A percentile compares a stretch with the other conserved stretches of the same genome.
Conservation (phyloP, 2,888 invertebrate genomes). For the Malthinus flaveolus region DNA sequence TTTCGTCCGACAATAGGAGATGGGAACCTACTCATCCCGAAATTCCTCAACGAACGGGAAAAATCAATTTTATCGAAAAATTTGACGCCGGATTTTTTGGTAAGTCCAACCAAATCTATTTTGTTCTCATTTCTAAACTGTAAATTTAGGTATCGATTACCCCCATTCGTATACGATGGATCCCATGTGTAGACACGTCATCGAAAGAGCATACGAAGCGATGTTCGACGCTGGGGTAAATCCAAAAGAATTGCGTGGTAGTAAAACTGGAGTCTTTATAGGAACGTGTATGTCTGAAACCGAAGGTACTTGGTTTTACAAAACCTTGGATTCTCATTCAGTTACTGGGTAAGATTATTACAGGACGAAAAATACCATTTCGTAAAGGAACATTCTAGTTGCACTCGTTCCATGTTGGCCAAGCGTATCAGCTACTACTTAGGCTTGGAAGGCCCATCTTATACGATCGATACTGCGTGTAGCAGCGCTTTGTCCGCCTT, state of each 20-base stretch:
- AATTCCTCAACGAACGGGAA: constrained; percentile 67
- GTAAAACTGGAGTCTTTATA: constrained; percentile 76
- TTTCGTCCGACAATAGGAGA: constrained; percentile 76
- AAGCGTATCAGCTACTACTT: constrained; percentile 89
- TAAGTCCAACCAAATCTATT: constrained; percentile 32
- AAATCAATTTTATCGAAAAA: constrained; percentile 58
- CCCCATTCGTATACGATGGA: constrained; percentile 54
- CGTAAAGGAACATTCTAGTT: constrained; percentile 62
- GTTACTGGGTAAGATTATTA: constrained; percentile 57
- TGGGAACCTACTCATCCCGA: constrained; percentile 71
- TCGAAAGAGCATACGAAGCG: constrained; percentile 64
- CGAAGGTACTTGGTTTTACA: constrained; percentile 71
- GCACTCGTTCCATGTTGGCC: constrained; percentile 88
- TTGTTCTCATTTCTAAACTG: background rate
- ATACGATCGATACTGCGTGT: constrained; percentile 89
- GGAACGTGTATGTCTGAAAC: constrained; percentile 78
- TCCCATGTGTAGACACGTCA: constrained; percentile 60
- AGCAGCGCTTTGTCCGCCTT: constrained; percentile 90
- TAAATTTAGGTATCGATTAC: too few relatives aligned
- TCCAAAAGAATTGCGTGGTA: constrained; percentile 71
- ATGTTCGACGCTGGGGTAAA: constrained; percentile 65
- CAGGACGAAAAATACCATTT: too few relatives aligned
- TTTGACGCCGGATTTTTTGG: constrained; percentile 63
- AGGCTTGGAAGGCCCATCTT: constrained; percentile 87
- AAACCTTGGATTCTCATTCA: constrained; percentile 17